A percentile compares a stretch with the other conserved stretches of the same genome.
phyloP scores from a whole-genome alignment of 2,797 vertebrate genomes.

The Lemur catta region DNA sequence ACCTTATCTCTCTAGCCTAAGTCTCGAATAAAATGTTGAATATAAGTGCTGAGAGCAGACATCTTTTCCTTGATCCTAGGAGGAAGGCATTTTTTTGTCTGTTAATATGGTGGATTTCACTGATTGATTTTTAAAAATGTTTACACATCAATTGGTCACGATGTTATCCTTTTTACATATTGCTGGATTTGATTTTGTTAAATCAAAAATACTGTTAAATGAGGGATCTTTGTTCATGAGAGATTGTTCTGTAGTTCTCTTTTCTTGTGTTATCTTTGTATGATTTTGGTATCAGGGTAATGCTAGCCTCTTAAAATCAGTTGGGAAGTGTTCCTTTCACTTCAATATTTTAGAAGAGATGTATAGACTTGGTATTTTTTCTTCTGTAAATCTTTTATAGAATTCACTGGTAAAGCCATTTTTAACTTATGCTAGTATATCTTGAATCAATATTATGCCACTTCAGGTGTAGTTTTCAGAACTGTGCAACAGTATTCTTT shows the following conservation, averaged over 20 bases:
- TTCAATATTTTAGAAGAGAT: constrained; percentile 23
- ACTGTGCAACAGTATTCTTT: neutral
- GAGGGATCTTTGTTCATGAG: neutral
- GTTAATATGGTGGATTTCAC: neutral
- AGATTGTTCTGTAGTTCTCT: neutral
- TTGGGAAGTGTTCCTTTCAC: neutral
- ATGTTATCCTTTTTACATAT: neutral
- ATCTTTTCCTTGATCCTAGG: neutral
- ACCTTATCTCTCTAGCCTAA: neutral
- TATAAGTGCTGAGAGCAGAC: neutral
- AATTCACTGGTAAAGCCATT: neutral
- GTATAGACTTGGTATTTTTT: neutral
- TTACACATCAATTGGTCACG: neutral
- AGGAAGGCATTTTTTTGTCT: neutral
- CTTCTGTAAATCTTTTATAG: neutral
- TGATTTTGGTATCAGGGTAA: neutral
- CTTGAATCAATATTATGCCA: neutral
- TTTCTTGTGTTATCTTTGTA: neutral
- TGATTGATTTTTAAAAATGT: neutral
- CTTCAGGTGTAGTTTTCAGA: neutral
- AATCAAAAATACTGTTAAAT: neutral
- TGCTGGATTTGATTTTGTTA: constrained; percentile 42
- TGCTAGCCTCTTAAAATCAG: neutral
- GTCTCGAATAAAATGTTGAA: neutral
- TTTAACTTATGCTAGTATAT: neutral